Conservation (phyloP, 2,888 invertebrate species). For the Hololepta plana region DNA sequence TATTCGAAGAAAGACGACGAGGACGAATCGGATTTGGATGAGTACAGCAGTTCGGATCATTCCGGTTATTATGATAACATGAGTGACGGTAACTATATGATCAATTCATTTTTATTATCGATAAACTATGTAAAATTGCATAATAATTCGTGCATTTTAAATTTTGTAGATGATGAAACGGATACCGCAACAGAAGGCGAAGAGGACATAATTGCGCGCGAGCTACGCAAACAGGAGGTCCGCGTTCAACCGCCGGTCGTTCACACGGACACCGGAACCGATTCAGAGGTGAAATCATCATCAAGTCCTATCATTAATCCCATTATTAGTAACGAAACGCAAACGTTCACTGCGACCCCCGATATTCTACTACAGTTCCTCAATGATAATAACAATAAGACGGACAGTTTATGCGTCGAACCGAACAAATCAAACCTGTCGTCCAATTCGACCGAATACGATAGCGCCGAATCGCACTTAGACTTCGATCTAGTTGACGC, state of each 20-base stretch:
- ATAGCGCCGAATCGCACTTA: slow-evolving; percentile 24
- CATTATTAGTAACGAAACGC: background rate
- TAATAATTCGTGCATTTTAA: slow-evolving; percentile 9
- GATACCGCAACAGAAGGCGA: slow-evolving; percentile 60
- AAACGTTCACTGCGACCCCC: slow-evolving; percentile 9
- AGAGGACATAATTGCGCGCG: slow-evolving; percentile 46
- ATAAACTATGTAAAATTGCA: too few species aligned
- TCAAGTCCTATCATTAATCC: slow-evolving; percentile 12
- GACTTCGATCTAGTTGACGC: too few species aligned
- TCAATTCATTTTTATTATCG: slow-evolving; percentile 5
- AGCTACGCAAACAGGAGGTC: slow-evolving; percentile 48
- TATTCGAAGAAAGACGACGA: slow-evolving; percentile 25
- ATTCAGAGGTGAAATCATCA: slow-evolving; percentile 48
- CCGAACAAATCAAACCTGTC: slow-evolving; percentile 18
- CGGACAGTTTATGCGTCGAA: background rate
- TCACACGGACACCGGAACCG: slow-evolving; percentile 45
- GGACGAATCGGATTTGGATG: slow-evolving; percentile 20
- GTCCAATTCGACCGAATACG: slow-evolving; percentile 20
- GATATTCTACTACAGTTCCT: slow-evolving; percentile 13
- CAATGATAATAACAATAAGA: background rate
- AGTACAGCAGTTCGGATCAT: slow-evolving; percentile 25
- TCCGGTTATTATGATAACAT: slow-evolving; percentile 31
- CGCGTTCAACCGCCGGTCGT: slow-evolving; percentile 41
- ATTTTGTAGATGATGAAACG: slow-evolving; percentile 37
- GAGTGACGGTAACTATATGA: slow-evolving; percentile 29